Conservation (phyloP, 2,113 vertebrate genomes). For the Hemichromis elongatus region DNA sequence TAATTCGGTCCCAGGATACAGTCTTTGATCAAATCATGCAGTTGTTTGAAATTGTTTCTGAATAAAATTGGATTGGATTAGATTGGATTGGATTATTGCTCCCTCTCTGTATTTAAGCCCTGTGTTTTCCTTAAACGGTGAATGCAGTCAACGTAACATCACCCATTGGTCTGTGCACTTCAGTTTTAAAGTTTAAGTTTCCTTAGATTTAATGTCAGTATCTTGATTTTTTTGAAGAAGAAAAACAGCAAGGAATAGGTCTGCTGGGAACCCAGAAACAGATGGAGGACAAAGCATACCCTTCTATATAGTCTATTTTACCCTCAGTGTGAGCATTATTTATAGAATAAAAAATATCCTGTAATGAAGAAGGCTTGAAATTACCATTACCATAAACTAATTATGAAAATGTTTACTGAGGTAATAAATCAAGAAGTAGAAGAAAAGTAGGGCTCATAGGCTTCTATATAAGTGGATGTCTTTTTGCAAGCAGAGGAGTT, state of each 20-base stretch:
- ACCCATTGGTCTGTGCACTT: background rate
- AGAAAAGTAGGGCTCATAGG: background rate
- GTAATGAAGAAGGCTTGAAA: background rate
- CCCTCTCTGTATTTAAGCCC: too few species aligned
- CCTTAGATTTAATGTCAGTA: background rate
- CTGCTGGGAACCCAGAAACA: background rate
- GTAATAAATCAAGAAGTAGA: background rate
- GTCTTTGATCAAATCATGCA: slow-evolving; percentile 44
- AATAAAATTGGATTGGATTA: too few species aligned
- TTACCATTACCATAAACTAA: background rate
- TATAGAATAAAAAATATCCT: background rate
- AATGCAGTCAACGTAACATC: background rate
- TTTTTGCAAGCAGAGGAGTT: background rate
- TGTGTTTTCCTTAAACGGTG: too few species aligned
- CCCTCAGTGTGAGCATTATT: background rate
- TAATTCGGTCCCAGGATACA: slow-evolving; percentile 32
- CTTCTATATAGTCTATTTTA: background rate
- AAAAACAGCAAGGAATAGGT: background rate
- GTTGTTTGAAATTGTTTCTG: slow-evolving; percentile 17
- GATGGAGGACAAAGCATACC: background rate
- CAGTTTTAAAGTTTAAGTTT: background rate
- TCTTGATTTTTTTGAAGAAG: background rate
- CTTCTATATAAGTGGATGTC: background rate
- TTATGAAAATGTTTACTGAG: background rate
- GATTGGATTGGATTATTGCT: too few species aligned